phyloP scores from a whole-genome alignment of 2,113 vertebrate genomes.

The Dasyprocta punctata region DNA sequence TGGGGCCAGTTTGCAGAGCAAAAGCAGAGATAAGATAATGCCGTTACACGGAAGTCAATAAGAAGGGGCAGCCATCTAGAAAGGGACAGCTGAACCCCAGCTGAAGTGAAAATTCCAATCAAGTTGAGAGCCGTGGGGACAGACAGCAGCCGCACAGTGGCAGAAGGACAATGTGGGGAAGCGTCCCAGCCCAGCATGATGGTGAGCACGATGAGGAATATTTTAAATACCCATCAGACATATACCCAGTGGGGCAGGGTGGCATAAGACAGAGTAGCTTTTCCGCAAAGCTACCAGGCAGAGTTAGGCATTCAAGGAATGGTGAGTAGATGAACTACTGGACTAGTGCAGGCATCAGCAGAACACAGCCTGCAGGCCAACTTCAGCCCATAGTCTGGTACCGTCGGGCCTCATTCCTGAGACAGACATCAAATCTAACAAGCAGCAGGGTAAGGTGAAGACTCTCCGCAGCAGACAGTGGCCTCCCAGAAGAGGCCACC shows the following conservation, averaged over 20 bases:
- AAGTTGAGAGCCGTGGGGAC: neutral
- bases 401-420: neutral
- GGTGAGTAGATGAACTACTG: neutral
- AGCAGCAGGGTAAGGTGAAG: rapidly evolving
- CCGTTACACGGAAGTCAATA: neutral
- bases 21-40: constrained; percentile 56
- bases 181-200: neutral
- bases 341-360: neutral
- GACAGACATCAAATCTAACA: neutral
- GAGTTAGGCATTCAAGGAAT: neutral
- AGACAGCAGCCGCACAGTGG: neutral
- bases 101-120: neutral
- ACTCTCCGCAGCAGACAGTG: neutral
- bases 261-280: neutral
- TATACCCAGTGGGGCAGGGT: neutral
- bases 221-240: neutral
- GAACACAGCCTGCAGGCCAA: neutral
- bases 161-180: rapidly evolving
- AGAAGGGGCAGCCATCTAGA: neutral
- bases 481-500: neutral
- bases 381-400: neutral
- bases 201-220: rapidly evolving
- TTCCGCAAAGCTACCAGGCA: neutral
- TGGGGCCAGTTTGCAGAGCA: constrained; percentile 62
- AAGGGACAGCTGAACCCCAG: neutral